These are phyloP conservation scores for Archivesica marissinica DNA, from an alignment of 1,140 invertebrate genomes.

Conservation along the genomic window DNA sequence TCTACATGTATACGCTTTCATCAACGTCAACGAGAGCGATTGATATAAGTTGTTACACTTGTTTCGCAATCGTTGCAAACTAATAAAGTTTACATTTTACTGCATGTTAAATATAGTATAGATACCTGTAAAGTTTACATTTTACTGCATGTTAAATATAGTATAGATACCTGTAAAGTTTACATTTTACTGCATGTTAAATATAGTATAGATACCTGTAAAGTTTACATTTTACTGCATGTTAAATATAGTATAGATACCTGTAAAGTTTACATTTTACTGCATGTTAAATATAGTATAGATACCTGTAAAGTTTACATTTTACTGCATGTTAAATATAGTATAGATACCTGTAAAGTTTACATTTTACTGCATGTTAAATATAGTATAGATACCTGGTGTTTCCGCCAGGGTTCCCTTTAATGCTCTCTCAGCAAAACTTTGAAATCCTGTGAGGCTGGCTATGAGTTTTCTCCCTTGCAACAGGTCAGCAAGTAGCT, in stretches of 20 bases:
- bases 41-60: too few relatives aligned
- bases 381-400: slow-evolving; percentile 84
- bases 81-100: too few relatives aligned
- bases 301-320: slow-evolving; percentile 85
- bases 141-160: too few relatives aligned
- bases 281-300: background rate
- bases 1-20: too few relatives aligned
- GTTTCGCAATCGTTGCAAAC: too few relatives aligned
- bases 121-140: too few relatives aligned
- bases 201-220: too few relatives aligned
- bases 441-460: slow-evolving; percentile 92
- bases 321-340: background rate
- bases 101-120: too few relatives aligned
- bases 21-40: too few relatives aligned
- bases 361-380: background rate
- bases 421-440: slow-evolving; percentile 94
- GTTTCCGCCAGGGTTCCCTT: slow-evolving; percentile 93
- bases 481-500: slow-evolving; percentile 90
- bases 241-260: background rate
- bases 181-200: too few relatives aligned
- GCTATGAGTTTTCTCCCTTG: slow-evolving; percentile 91
- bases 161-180: too few relatives aligned
- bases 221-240: background rate
- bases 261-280: background rate
- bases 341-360: background rate